Base-by-base conservation (phyloP, 1,140 invertebrate species). In the Drosophila watanabei region DNA sequence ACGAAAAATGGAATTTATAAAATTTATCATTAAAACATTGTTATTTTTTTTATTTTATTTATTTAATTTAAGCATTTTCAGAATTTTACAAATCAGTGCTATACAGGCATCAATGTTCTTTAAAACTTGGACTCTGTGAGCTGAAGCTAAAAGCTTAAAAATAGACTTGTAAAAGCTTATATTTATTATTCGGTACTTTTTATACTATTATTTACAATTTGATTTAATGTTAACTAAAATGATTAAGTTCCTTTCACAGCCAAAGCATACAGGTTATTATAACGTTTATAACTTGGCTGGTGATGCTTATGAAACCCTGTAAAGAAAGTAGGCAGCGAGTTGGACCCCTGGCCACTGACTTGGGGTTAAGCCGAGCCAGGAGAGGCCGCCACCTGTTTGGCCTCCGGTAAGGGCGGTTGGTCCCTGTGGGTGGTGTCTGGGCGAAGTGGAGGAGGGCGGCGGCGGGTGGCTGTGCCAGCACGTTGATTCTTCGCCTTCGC, bases 401-500 rank as follows among this genome's bases (percentile, higher is more conserved):
- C 33, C 54, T 28, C 39, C 35, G 35, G 9, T 4, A 14, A 14
- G 14, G 54, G 54, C 16, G 18, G 52, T 2, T n/a, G 49, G n/a
- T 7, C 33, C 52, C 32, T 35, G 20, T 56, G 52, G 33, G 52
- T 56, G 52, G 52, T 16, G 14, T 24, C 54, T 39, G 35, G 20
- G 13, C 18, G 5, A 8, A 10, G 10, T 24, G 9, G 5, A 16
- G 35, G 14, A 28, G 20, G 54, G 20, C 9, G 54, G 14, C 14
- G 35, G 9, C 1, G 20, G 35, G 35, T 57, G 35, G 54, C 35
- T n/a, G 33, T 0, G 52, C 33, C 52, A 56, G 54, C 54, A 57
- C 54, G 54, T 57, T 57, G 54, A 57, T 14, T 39, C 35, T 56
- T 56, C 4, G 54, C 54, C 20, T 57, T 39, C 14, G 35, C 51